Evolutionary conservation across 1,140 invertebrate genomes (phyloP), one percentile per base, ranked within the genome.

Genomic region (Brachystomella parvula): DNA sequence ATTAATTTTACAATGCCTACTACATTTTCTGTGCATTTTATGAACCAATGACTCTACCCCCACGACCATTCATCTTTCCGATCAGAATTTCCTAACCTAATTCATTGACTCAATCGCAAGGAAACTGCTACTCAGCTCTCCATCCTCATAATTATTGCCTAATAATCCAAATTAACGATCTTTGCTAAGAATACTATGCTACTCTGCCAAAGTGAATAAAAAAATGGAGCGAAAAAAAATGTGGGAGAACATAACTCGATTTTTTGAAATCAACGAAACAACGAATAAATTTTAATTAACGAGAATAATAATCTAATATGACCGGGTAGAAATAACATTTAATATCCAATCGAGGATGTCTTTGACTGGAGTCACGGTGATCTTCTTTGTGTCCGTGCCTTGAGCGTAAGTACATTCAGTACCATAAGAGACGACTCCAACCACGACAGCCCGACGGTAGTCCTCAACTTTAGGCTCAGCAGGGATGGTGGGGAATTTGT

Each of bases 341-440:
- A 64, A n/a, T 29, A 70, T 64, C 71, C 71, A 72, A 17, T 58
- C 53, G 9, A 72, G 21, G n/a, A 72, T 62, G 15, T 63, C 61
- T 28, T 69, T 35, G 15, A 68, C 49, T 33, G 68, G 68, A 2
- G 71, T 70, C 15, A 65, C 65, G 33, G 63, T 67, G 56, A 72
- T 62, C 47, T 70, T 72, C 49, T 68, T 70, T 0, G 58, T 32
- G 3, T 61, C 58, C 2, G 30, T 21, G 47, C 61, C 58, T 39
- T 21, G 56, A 58, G 53, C 66, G 39, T 68, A 70, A 28, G 65
- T 58, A 61, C 71, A 72, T 49, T 65, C 33, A n/a, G 71, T 66
- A 39, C 63, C 58, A 35, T 72, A 72, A 39, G 67, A 64, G 28
- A 72, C 71, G 47, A 72, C 56, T 2, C 71, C 71, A 44, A 39